Base-by-base conservation (phyloP, 2,888 invertebrate genomes). In the Trilocha varians region DNA sequence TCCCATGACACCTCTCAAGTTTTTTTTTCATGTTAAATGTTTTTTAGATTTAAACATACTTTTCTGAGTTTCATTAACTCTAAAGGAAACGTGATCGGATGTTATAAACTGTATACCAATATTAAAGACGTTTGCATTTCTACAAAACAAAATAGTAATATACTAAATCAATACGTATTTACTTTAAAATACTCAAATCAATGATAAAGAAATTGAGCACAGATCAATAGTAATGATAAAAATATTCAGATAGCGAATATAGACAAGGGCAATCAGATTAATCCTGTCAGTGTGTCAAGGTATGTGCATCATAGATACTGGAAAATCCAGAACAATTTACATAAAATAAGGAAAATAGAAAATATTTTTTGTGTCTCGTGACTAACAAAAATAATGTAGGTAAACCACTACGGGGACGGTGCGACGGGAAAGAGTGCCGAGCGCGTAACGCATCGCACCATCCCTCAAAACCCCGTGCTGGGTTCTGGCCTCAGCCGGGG, bases 221-320 rank as follows among this genome's bases (percentile, higher is more conserved):
- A 47, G 44, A 42, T 47, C 40, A 41, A 41, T 42, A 43, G 50
- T 44, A 48, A 55, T 45, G 52, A 50, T 52, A 48, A 34, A 40
- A 45, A 54, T 42, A 54, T 48, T 44, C 41, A 38, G 45, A 46
- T 44, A 45, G 36, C 37, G 38, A 25, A 25, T 25, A 41, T 34
- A 34, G n/a, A 37, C 39, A 39, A 42, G 40, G 40, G n/a, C 38
- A 15, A 37, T 16, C 38, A 16, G 32, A 38, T 39, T 16, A 14
- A 36, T 37, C 13, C 8, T 41, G 41, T 48, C 52, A 55, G 49
- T 63, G 32, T 60, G 59, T 57, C 60, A 64, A 59, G 62, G 62
- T 43, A n/a, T 35, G 25, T 11, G 2, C 11, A 25, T 6, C 5
- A 25, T 25, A 6, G 4, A 25, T 25, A 25, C 6, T 32, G 11